Percentiles rank a stretch among this genome's conserved stretches.
Evolutionary conservation across 2,797 vertebrate species (phyloP).

Genomic region (Varecia variegata): DNA sequence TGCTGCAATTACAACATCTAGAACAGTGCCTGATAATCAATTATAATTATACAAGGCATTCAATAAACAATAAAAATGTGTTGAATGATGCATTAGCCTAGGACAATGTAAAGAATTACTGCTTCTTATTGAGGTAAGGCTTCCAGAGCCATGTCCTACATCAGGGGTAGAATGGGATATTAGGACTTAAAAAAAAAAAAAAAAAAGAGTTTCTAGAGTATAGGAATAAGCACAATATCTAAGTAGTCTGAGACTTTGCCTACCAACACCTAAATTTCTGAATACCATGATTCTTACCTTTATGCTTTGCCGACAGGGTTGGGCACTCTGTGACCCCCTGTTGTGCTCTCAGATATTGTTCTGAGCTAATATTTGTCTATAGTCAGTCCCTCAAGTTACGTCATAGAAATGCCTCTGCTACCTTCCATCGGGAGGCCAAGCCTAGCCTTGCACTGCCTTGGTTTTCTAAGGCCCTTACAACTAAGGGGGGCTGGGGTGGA

Average conservation of each 20-base stretch:
- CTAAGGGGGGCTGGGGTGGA: background rate
- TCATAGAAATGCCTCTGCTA: background rate
- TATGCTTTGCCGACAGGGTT: background rate
- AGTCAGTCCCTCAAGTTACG: background rate
- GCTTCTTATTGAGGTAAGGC: background rate
- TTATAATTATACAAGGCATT: background rate
- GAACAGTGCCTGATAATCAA: background rate
- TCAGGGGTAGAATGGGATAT: background rate
- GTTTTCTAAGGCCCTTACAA: background rate
- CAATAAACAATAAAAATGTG: background rate
- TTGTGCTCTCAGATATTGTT: background rate
- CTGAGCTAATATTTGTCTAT: background rate
- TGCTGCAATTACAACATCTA: background rate
- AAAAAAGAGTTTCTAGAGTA: background rate
- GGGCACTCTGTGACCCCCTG: background rate
- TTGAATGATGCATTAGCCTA: background rate
- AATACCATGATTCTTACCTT: background rate
- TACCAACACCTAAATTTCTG: background rate
- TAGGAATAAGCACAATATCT: background rate
- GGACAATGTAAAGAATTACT: background rate
- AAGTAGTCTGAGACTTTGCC: background rate
- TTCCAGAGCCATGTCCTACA: background rate
- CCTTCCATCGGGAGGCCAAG: background rate
- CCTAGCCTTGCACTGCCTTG: background rate
- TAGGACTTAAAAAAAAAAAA: background rate